phyloP scores from a whole-genome alignment of 2,113 vertebrate genomes.

The Lampris megalopsis region DNA sequence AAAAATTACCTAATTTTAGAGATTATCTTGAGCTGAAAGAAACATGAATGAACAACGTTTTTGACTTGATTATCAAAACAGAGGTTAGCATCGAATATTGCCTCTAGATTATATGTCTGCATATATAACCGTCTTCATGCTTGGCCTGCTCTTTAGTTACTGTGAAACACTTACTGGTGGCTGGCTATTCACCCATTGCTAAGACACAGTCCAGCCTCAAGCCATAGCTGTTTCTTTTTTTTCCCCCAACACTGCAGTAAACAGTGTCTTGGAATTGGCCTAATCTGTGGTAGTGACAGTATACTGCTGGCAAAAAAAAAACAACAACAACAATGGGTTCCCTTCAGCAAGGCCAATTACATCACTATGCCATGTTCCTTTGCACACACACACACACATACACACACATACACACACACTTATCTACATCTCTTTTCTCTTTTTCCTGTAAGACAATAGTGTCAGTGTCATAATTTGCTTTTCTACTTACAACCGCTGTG shows the following conservation, averaged over 20 bases:
- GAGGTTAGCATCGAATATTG: too few relatives aligned
- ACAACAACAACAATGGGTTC: constrained; percentile 31
- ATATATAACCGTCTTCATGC: neutral
- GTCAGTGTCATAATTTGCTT: constrained; percentile 41
- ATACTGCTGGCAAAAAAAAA: neutral
- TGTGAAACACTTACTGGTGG: neutral
- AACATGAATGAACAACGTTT: too few relatives aligned
- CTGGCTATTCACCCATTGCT: neutral
- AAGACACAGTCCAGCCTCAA: constrained; percentile 13
- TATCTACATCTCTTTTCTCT: neutral
- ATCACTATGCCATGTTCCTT: constrained; percentile 12
- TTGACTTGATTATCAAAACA: too few relatives aligned
- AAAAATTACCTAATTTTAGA: too few relatives aligned
- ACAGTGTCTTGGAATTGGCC: neutral
- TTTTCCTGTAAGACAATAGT: constrained; percentile 28
- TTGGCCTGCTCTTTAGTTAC: neutral
- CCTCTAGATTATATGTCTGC: neutral
- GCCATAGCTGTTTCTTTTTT: constrained; percentile 18
- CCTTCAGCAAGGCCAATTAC: constrained; percentile 30
- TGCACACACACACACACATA: too few relatives aligned
- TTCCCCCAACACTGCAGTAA: neutral
- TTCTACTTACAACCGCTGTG: constrained; percentile 19
- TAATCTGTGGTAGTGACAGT: constrained; percentile 8
- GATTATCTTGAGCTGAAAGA: too few relatives aligned
- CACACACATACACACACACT: too few relatives aligned